These are phyloP conservation scores for Kryptolebias ocellatus DNA, from an alignment of 2,797 vertebrate genomes.

Conservation along the genomic window DNA sequence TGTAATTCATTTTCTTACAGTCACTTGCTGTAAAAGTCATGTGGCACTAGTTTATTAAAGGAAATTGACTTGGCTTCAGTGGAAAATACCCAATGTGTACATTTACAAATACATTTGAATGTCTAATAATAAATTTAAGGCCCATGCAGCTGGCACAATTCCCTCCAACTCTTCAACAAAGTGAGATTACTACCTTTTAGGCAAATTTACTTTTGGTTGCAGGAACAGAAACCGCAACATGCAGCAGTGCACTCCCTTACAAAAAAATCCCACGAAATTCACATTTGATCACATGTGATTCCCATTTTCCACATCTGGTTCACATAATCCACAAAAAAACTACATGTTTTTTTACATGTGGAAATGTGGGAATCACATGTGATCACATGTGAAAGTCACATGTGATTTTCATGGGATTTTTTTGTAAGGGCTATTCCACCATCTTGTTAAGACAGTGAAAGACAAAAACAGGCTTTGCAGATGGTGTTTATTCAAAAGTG, in stretches of 20 bases:
- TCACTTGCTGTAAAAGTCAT: background rate
- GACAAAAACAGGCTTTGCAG: background rate
- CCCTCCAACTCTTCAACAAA: background rate
- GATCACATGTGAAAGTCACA: too few relatives aligned
- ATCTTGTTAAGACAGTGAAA: background rate
- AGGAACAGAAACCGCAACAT: too few relatives aligned
- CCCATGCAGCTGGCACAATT: accelerated
- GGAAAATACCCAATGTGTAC: background rate
- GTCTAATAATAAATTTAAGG: background rate
- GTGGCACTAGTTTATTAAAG: background rate
- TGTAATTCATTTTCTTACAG: background rate
- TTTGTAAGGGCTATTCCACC: too few relatives aligned
- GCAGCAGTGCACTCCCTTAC: background rate
- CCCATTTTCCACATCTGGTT: too few relatives aligned
- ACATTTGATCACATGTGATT: too few relatives aligned
- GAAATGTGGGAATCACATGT: too few relatives aligned
- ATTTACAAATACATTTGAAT: background rate
- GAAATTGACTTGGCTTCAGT: background rate
- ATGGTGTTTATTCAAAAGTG: background rate
- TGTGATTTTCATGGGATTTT: too few relatives aligned
- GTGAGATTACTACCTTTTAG: too few relatives aligned
- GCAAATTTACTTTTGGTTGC: background rate
- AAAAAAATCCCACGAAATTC: too few relatives aligned
- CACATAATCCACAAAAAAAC: too few relatives aligned
- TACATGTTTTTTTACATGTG: too few relatives aligned